Evolutionary conservation across 2,113 vertebrate genomes (phyloP), one percentile per base, ranked within the genome.

Genomic region (Urocitellus parryii): DNA sequence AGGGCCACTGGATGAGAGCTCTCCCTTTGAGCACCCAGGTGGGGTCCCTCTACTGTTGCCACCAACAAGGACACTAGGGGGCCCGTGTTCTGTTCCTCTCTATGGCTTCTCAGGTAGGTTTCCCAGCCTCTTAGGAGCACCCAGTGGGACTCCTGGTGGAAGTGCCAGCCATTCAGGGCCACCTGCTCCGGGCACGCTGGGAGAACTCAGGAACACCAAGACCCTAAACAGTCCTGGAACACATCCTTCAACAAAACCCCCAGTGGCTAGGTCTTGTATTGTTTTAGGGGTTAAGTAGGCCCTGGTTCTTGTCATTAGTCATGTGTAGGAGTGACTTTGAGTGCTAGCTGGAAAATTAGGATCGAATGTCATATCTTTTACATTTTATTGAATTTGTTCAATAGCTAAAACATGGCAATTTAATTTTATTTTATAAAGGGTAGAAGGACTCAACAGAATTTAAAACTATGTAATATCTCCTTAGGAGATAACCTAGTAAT

Each of bases 221-320:
- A 11, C 73, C n/a, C 27, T 42, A 1, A 37, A 29, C 16, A 25
- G 8, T 17, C 32, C 81, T 3, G 1, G 42, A 17, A 13, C 45
- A 5, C 34, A 25, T 24, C 39, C 48, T 32, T 24, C 4, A 4
- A 4, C 8, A 7, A 1, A 7, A 2, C 12, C 53, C 53, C 18
- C 22, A 10, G 0, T 0, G 0, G 45, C 78, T 2, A 7, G 20
- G 74, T 18, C 58, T 67, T n/a, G n/a, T 1, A 0, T n/a, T 1
- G 4, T 3, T 48, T 58, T 42, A 2, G 70, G 56, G 10, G 25
- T 29, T 63, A 39, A 34, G 0, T 11, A 4, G 29, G 20, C 34
- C 48, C 48, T 58, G 0, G 18, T 2, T 0, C 9, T 25, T 58
- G 51, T 25, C 58, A 48, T 22, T 1, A 56, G 73, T 51, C 9